Conservation (phyloP, 2,113 vertebrate genomes). For the Pristiophorus japonicus region DNA sequence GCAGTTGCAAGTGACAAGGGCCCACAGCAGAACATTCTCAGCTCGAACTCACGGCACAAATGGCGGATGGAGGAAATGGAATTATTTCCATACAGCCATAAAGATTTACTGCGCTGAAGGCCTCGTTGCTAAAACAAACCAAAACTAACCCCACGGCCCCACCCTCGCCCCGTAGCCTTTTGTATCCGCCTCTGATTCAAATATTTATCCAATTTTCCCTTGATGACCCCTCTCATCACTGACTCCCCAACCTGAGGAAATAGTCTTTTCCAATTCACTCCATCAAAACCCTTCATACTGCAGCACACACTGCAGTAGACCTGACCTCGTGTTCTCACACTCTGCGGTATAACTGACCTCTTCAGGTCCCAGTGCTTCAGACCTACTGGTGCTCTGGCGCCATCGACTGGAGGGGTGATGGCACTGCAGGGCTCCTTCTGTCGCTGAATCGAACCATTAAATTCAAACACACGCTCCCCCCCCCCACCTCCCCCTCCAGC, state of each 20-base stretch:
- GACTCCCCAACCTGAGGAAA: background rate
- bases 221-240: background rate
- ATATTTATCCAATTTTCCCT: background rate
- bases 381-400: background rate
- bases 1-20: background rate
- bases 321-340: background rate
- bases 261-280: background rate
- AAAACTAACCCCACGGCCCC: background rate
- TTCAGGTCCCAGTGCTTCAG: background rate
- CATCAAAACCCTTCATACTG: background rate
- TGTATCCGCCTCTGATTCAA: background rate
- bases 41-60: background rate
- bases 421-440: background rate
- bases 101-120: background rate
- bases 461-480: background rate
- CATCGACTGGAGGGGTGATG: background rate
- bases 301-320: background rate
- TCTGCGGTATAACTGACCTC: background rate
- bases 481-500: too few relatives aligned
- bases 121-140: too few relatives aligned
- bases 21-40: background rate
- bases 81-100: background rate
- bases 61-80: background rate
- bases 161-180: background rate
- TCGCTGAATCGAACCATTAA: background rate